These are phyloP conservation scores for Meandrina meandrites DNA, from an alignment of 92 coral and sea anemone species.

Conservation along the genomic window DNA sequence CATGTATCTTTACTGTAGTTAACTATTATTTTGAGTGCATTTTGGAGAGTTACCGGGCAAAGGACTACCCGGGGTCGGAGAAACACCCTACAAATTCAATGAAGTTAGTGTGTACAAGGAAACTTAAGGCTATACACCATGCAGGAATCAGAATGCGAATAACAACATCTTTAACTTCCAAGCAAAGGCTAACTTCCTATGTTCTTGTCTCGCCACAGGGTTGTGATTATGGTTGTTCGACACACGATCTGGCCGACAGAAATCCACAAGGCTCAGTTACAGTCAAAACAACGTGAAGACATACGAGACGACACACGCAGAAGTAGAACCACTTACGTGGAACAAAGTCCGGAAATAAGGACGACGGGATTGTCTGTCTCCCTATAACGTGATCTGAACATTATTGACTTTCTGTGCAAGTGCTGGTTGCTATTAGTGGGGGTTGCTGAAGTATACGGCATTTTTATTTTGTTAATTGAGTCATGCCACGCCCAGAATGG, in stretches of 20 bases:
- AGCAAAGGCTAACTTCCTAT: neutral
- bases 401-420: neutral
- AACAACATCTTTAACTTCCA: too few species aligned
- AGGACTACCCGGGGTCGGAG: neutral
- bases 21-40: too few species aligned
- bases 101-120: too few species aligned
- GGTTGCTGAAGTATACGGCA: neutral
- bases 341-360: neutral
- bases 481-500: neutral
- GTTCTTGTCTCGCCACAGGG: constrained; percentile 6
- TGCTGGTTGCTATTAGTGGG: neutral
- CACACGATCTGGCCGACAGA: constrained; percentile 80
- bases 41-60: neutral
- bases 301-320: neutral
- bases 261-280: constrained; percentile 71
- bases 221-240: constrained; percentile 15
- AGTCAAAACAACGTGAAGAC: constrained; percentile 30
- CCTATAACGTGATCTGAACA: neutral
- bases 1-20: too few species aligned
- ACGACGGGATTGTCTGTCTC: neutral
- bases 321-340: neutral
- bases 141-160: too few species aligned
- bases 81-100: neutral
- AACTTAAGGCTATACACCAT: too few species aligned
- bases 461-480: neutral